Evolutionary conservation across 37 sponge, comb jelly and placozoan species (phyloP), one percentile per base, ranked within the genome.

Genomic region (Ianthella basta): DNA sequence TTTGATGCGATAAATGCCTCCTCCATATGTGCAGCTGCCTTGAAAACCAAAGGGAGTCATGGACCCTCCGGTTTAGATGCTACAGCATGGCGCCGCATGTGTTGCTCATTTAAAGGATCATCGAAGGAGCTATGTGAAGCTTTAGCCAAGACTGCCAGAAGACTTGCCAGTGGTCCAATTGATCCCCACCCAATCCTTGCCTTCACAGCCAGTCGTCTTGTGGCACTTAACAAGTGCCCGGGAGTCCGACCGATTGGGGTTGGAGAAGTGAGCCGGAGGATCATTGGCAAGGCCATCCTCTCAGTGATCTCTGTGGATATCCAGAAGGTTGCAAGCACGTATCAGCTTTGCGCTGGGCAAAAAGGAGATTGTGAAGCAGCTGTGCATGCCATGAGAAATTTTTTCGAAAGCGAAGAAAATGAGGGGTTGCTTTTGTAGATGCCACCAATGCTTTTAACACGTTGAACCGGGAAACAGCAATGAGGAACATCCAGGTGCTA

Each of bases 381-480:
- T 10, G 66, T 72, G 13, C 41, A 72, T 33, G 73, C 73, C 14
- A 15, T 72, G 73, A 72, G 39, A 34, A 72, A 38, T 40, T 34
- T 72, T 19, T 34, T 72, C 19, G 38, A 72, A 33, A 33, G 36
- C 5, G 73, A 72, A 15, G 12, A 72, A 20, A 72, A 12, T 8
- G 73, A 72, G 19, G 73, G 73, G 23, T 5, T 72, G 32, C 73
- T 72, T 34, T 72, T 79, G 59, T 56, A 14, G 57, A 79, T 13
- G 29, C 57, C 67, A 23, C 74, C 19, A 85, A 86, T 79, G 86
- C 80, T 15, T 86, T 80, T 41, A 86, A 74, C 41, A 40, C 63
- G 1, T 32, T 85, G 38, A n/a, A 87, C 57, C 25, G 88, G 25
- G 54, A 82, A 74, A 66, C 78, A 30, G 88, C 88, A 16, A 61